phyloP scores from a whole-genome alignment of 2,888 invertebrate species.

The Drosophila austrosaltans region DNA sequence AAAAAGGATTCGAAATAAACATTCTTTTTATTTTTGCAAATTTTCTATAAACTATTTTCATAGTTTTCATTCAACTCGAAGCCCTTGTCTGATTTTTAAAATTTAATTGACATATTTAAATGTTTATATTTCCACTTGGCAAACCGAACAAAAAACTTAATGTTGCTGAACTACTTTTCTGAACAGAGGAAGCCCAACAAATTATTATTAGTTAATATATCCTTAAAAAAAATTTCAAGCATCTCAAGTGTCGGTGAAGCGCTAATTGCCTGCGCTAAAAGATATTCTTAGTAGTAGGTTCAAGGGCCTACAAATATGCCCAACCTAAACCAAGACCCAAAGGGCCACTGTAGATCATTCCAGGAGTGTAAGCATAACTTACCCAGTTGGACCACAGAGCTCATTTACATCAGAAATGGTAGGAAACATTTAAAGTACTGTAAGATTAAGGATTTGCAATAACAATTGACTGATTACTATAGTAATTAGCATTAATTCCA shows the following conservation, averaged over 20 bases:
- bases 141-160: neutral
- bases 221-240: neutral
- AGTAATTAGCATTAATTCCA: no score
- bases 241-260: constrained; percentile 34
- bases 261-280: constrained; percentile 21
- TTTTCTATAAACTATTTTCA: no score
- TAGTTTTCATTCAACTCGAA: no score
- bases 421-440: no score
- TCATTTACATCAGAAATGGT: neutral
- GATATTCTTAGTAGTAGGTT: constrained; percentile 8
- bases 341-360: constrained; percentile 59
- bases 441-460: no score
- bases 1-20: no score
- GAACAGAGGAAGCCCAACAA: constrained; percentile 8
- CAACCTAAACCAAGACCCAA: constrained; percentile 16
- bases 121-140: neutral
- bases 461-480: no score
- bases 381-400: constrained; percentile 17
- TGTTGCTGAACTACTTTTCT: neutral
- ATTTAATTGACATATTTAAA: neutral
- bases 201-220: constrained; percentile 19
- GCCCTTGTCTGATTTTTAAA: no score
- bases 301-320: constrained; percentile 18
- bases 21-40: no score
- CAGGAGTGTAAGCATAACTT: neutral